Conservation (phyloP, 2,113 vertebrate genomes). For the Campylorhamphus procurvoides region DNA sequence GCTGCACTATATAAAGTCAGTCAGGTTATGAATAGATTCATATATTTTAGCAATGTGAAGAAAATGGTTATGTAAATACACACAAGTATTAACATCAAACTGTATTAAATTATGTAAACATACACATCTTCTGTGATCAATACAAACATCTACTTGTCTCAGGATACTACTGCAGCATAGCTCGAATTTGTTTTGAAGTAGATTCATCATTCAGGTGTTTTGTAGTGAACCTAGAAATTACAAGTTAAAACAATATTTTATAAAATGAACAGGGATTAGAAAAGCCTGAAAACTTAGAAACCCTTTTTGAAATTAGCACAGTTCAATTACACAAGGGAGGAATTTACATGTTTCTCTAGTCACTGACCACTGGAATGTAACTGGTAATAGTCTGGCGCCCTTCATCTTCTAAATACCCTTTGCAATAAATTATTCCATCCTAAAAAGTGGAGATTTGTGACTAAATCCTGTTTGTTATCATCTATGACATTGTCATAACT, state of each 20-base stretch:
- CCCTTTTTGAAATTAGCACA: background rate
- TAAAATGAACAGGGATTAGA: background rate
- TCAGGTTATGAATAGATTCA: slow-evolving; percentile 77
- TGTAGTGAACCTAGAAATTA: slow-evolving; percentile 90
- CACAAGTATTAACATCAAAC: slow-evolving; percentile 94
- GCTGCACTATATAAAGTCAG: slow-evolving; percentile 79
- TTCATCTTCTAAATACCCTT: background rate
- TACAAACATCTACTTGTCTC: slow-evolving; percentile 86
- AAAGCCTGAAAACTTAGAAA: background rate
- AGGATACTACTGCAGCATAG: slow-evolving; percentile 93
- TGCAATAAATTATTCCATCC: background rate
- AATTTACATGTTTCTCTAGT: background rate
- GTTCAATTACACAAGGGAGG: background rate
- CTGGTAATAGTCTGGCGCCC: background rate
- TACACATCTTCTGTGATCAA: slow-evolving; percentile 98
- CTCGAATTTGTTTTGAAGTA: slow-evolving; percentile 96
- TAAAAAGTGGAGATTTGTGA: background rate
- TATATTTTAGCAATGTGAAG: slow-evolving; percentile 81
- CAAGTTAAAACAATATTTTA: slow-evolving; percentile 15
- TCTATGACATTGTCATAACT: background rate
- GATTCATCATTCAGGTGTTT: slow-evolving; percentile 99
- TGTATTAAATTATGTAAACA: slow-evolving; percentile 99
- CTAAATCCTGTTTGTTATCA: background rate
- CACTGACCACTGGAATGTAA: background rate
- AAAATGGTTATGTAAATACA: slow-evolving; percentile 90